Evolutionary conservation across 2,113 vertebrate species (phyloP), one percentile per base, ranked within the genome.

Genomic region (Channa argus): DNA sequence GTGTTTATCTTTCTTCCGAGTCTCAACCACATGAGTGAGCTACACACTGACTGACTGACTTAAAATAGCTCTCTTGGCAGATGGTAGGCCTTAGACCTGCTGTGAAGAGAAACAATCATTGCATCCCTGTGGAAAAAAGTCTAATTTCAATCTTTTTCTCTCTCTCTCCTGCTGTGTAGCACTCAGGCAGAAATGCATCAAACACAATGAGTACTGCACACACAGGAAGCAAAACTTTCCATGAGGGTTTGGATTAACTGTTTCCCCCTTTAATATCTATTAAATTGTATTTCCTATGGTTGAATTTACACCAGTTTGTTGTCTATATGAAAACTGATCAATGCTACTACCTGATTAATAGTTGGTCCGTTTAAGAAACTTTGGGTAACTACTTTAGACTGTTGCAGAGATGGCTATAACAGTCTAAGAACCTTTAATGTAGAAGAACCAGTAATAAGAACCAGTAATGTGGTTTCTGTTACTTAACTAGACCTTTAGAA

Each of bases 21-120:
- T 81, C 63, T 71, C 74, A 77, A 61, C 52, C 71, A 82, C 81
- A 73, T 71, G 62, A 64, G 13, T 33, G 12, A 71, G 56, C 61
- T 71, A 64, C 39, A 41, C 50, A 60, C 38, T 15, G 47, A 68
- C 52, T 85, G 53, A 60, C 38, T 15, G 47, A 68, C 52, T 85
- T 45, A 78, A 76, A 87, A 90, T 74, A 84, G 61, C 65, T 79
- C 46, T 10, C 62, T 73, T 78, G 86, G 82, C 89, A 91, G 89
- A 91, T 90, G 85, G 85, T 71, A 46, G 53, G 63, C 70, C 52
- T 72, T 54, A 72, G 78, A 85, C 83, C 71, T 77, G 68, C 77
- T 7, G 53, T 60, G 60, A 82, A 77, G 43, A 82, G 59, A 82
- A 74, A 80, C 65, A 67, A 71, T 86, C 66, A 44, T 65, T 65